Base-by-base conservation (phyloP, 1,140 invertebrate genomes). In the Leptopilina clavipes region DNA sequence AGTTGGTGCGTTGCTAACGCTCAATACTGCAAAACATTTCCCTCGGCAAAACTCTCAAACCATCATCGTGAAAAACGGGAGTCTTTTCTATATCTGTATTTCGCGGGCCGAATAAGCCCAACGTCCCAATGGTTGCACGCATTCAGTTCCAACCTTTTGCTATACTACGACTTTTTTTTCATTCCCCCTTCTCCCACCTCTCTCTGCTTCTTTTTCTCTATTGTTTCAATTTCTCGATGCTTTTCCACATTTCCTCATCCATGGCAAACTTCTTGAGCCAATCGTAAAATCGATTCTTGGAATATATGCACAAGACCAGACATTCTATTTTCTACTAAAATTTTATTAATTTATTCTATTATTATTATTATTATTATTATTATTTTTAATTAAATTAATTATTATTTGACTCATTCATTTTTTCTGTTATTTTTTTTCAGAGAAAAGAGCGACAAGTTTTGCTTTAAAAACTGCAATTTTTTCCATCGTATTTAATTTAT, bases 11-110 rank as follows among this genome's bases (percentile, higher is more conserved):
- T 79, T 81, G 72, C 48, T 52, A 7, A 40, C 59, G 78, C 76
- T 85, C 84, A 70, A 84, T 84, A 83, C 81, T 82, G 77, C 79
- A 80, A 85, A 86, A 86, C 84, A 86, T 82, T 83, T 83, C 79
- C 79, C 83, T 78, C 75, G 65, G 73, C 78, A 48, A 73, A n/a
- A n/a, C n/a, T n/a, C n/a, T n/a, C n/a, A n/a, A n/a, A n/a, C n/a
- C n/a, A n/a, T 75, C 54, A 9, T 40, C 9, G 37, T 9, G 70
- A 77, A 65, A 0, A 10, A 22, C 75, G 70, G 71, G 72, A 31
- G 73, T 59, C 79, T 81, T 83, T 83, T 82, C 75, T 80, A 44
- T 77, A 56, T 80, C n/a, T 31, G 5, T 31, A 31, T 40, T 40
- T 40, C 9, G 37, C 72, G 75, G 72, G 78, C 56, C 77, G 74